Conservation (phyloP, 2,113 vertebrate species). For the Carollia perspicillata region DNA sequence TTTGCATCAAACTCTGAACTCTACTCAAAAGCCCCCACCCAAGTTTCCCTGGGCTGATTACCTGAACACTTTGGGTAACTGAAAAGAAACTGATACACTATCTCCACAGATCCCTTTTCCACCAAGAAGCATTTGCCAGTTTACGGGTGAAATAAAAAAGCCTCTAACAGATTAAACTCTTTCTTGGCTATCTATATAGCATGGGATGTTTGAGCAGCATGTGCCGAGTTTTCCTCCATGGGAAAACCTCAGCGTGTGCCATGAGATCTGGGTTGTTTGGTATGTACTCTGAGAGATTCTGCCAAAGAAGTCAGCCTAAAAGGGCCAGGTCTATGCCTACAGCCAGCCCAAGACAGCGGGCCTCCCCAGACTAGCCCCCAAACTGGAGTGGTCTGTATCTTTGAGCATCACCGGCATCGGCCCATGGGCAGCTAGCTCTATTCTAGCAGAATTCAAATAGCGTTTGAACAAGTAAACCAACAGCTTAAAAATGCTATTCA, state of each 20-base stretch:
- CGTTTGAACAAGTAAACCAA: background rate
- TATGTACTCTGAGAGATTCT: background rate
- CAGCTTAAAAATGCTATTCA: background rate
- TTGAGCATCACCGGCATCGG: background rate
- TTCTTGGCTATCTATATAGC: background rate
- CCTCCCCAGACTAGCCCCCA: rapidly evolving
- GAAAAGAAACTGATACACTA: background rate
- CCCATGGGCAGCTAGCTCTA: background rate
- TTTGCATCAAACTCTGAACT: background rate
- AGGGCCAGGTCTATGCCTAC: background rate
- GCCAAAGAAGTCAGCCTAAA: background rate
- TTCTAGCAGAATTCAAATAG: background rate
- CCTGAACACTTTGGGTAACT: background rate
- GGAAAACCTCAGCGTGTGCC: background rate
- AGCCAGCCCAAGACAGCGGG: rapidly evolving
- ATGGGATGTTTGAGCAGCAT: background rate
- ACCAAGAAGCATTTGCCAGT: background rate
- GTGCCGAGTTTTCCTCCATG: background rate
- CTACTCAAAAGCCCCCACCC: background rate
- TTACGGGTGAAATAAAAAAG: background rate
- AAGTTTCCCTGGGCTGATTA: background rate
- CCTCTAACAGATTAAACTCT: background rate
- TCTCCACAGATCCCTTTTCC: background rate
- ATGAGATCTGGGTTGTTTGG: background rate
- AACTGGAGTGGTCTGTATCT: background rate